Conservation (phyloP, 1,140 invertebrate genomes). For the Magallana ariakensis region DNA sequence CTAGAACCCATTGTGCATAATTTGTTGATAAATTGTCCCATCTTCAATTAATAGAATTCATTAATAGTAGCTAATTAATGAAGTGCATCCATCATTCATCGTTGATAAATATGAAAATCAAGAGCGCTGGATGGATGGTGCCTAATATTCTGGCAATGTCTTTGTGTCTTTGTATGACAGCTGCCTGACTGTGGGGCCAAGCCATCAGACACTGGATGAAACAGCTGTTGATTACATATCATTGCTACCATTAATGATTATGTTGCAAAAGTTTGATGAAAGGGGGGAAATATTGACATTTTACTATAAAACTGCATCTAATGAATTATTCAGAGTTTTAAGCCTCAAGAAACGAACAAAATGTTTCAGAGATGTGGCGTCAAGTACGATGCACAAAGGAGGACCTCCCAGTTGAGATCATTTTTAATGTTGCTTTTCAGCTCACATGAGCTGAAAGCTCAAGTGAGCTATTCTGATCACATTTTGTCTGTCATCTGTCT, state of each 20-base stretch:
- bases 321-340: constrained; percentile 10
- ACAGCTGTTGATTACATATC: constrained; percentile 14
- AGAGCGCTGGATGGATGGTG: too few species aligned
- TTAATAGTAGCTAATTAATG: too few species aligned
- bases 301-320: neutral
- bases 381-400: neutral
- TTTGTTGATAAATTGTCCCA: too few species aligned
- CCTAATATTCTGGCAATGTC: neutral
- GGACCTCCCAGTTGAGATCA: too few species aligned
- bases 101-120: too few species aligned
- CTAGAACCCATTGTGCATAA: too few species aligned
- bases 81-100: too few species aligned
- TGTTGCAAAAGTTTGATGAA: neutral
- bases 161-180: neutral
- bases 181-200: neutral
- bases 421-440: too few species aligned
- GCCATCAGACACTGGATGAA: neutral
- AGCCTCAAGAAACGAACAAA: neutral
- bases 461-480: too few species aligned
- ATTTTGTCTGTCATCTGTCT: too few species aligned
- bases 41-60: too few species aligned
- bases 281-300: neutral
- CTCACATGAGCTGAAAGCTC: too few species aligned
- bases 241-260: neutral
- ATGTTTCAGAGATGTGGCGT: neutral